Percentiles rank a stretch among this genome's conserved stretches.
phyloP scores from a whole-genome alignment of 2,113 vertebrate species.

The Puma concolor region DNA sequence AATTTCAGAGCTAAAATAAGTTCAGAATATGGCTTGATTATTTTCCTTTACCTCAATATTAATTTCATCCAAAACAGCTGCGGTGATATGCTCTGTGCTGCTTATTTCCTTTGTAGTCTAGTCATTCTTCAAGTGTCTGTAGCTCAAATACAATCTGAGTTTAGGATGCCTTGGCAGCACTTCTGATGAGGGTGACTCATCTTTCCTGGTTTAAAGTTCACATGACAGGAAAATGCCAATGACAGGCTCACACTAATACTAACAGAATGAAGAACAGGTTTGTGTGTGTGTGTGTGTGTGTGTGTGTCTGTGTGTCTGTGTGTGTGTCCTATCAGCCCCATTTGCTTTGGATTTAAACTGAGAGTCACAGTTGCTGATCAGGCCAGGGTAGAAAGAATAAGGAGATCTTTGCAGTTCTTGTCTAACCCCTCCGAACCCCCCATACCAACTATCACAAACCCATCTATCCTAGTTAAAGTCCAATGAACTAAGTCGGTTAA shows the following conservation, averaged over 20 bases:
- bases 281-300: accelerated
- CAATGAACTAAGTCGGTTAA: neutral
- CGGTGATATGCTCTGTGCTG: neutral
- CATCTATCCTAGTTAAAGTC: neutral
- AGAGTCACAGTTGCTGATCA: neutral
- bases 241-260: neutral
- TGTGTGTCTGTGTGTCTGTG: no score
- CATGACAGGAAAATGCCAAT: neutral
- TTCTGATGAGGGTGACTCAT: neutral
- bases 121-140: neutral
- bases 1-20: conserved; percentile 42
- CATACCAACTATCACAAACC: neutral
- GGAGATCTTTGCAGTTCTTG: neutral
- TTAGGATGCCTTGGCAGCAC: neutral
- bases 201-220: neutral
- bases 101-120: neutral
- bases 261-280: neutral
- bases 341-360: conserved; percentile 9
- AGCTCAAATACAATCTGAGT: conserved; percentile 9
- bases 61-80: conserved; percentile 28
- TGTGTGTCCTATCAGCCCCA: neutral
- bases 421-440: neutral
- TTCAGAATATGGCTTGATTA: neutral
- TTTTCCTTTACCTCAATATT: conserved; percentile 19
- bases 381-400: neutral